These are phyloP conservation scores for Ranitomeya imitator DNA, from an alignment of 2,113 vertebrate genomes.

Conservation along the genomic window DNA sequence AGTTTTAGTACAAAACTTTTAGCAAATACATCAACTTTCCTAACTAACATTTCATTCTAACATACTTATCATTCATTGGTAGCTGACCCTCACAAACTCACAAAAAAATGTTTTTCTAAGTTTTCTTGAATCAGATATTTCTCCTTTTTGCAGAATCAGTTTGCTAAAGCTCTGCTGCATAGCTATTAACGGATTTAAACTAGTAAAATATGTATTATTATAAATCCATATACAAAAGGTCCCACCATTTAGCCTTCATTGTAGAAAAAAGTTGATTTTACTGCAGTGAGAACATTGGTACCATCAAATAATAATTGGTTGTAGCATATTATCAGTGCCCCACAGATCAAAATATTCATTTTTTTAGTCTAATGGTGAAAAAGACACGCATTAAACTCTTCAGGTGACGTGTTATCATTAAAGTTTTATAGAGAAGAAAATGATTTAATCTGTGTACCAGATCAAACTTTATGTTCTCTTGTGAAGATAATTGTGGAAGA, in stretches of 20 bases:
- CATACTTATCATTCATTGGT: not conserved
- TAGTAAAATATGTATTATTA: constrained; percentile 32
- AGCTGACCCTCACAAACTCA: not conserved
- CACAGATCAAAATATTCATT: constrained; percentile 24
- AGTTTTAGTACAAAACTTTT: too few relatives aligned
- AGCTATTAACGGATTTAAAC: constrained; percentile 37
- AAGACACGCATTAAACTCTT: constrained; percentile 39
- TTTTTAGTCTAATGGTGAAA: constrained; percentile 32
- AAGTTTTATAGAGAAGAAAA: constrained; percentile 50
- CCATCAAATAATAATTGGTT: constrained; percentile 40
- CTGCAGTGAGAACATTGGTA: constrained; percentile 31
- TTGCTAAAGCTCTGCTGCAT: not conserved
- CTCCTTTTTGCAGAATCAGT: not conserved
- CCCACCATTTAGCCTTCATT: constrained; percentile 8
- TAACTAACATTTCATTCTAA: not conserved
- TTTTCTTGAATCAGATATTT: not conserved
- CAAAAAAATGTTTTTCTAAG: not conserved
- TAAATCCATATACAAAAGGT: constrained; percentile 32
- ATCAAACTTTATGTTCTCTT: constrained; percentile 46
- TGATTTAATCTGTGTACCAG: constrained; percentile 44
- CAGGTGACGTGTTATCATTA: constrained; percentile 39
- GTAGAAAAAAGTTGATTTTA: constrained; percentile 15
- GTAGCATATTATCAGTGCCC: constrained; percentile 44
- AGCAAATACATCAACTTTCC: not conserved
- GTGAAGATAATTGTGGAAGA: constrained; percentile 33